A percentile compares a stretch with the other conserved stretches of the same genome.
Conservation (phyloP, 2,888 invertebrate species). For the Trissolcus brochymenae region DNA sequence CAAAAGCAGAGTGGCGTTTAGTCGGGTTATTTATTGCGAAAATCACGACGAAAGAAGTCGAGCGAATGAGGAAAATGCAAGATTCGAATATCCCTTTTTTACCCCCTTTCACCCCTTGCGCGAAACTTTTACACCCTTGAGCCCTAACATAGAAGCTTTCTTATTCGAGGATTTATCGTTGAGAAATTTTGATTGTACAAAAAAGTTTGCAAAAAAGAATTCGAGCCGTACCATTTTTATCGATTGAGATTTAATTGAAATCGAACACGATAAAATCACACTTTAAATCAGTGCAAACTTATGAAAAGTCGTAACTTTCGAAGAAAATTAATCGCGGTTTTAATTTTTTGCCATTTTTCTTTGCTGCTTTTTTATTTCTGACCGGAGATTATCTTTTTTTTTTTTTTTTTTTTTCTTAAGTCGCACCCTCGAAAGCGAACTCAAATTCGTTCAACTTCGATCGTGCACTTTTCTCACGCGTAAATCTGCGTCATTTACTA, state of each 20-base stretch:
- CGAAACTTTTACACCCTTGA: conserved; percentile 22
- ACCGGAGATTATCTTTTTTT: conserved; percentile 16
- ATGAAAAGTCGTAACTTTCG: no score
- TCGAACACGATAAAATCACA: no score
- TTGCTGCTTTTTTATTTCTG: conserved; percentile 23
- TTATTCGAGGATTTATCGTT: no score
- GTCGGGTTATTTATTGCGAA: conserved; percentile 35
- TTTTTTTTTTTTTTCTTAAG: conserved; percentile 34
- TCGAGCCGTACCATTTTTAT: no score
- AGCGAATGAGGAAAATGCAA: conserved; percentile 33
- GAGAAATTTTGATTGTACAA: no score
- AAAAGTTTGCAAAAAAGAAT: no score
- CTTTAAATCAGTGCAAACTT: no score
- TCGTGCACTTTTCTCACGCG: conserved; percentile 24
- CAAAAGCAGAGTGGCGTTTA: conserved; percentile 28
- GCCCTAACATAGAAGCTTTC: conserved; percentile 9
- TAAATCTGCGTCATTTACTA: conserved; percentile 46
- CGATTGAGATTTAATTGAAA: no score
- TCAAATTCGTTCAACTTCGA: conserved; percentile 15
- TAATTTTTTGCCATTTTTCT: not conserved
- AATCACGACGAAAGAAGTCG: conserved; percentile 29
- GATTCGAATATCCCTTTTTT: conserved; percentile 26
- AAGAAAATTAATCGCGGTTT: no score
- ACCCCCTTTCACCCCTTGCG: not conserved
- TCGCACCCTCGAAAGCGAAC: conserved; percentile 26